These are phyloP conservation scores for Branchinecta sandiegonensis DNA, from an alignment of 2,888 invertebrate genomes.

Conservation along the genomic window DNA sequence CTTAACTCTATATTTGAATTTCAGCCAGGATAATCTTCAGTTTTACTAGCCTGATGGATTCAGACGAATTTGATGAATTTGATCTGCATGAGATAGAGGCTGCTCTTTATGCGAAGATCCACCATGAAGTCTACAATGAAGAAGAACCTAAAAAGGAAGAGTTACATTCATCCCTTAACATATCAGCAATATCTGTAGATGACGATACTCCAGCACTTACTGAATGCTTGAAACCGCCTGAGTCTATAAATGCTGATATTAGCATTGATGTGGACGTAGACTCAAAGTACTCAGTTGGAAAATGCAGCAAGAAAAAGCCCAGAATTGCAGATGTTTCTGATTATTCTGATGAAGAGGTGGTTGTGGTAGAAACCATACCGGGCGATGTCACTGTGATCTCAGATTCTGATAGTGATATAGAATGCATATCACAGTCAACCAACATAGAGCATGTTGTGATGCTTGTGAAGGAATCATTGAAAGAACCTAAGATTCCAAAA, in stretches of 20 bases:
- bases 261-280: background rate
- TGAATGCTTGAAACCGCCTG: background rate
- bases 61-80: background rate
- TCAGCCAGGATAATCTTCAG: too few species aligned
- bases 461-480: background rate
- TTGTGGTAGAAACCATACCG: too few species aligned
- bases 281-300: background rate
- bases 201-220: background rate
- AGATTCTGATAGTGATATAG: background rate
- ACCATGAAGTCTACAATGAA: conserved; percentile 1
- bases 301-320: background rate
- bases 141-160: background rate
- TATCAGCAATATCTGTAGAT: background rate
- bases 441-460: background rate
- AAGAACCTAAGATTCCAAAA: background rate
- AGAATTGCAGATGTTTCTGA: too few species aligned
- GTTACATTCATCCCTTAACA: background rate
- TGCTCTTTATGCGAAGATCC: conserved; percentile 2
- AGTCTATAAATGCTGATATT: background rate
- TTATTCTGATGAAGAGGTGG: too few species aligned
- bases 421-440: background rate
- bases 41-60: background rate
- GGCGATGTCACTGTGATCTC: background rate
- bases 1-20: too few species aligned
- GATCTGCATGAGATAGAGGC: conserved; percentile 7